Base-by-base conservation (phyloP, 2,113 vertebrate genomes). In the Copsychus sechellarum region DNA sequence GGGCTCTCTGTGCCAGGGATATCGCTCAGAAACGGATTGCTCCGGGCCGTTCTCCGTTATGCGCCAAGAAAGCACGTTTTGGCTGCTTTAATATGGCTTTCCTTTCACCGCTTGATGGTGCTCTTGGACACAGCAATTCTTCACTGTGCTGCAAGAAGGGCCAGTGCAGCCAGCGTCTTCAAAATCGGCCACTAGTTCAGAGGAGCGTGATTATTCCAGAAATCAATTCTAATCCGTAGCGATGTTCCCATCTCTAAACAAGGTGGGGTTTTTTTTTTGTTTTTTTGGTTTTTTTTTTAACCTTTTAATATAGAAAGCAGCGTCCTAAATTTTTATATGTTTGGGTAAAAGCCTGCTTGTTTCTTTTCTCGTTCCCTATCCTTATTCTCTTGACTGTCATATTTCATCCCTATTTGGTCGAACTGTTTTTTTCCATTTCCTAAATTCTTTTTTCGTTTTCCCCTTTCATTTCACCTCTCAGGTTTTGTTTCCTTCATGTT, bases 51-150 rank as follows among this genome's bases (percentile, higher is more conserved):
- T 93, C 62, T 64, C 70, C 4, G 1, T 62, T 9, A 12, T 13
- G 66, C 15, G 1, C 50, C 66, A 26, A 19, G 33, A 40, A 34
- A 12, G 26, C 28, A 29, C 21, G 11, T 14, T 60, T 51, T 22
- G 48, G 26, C 14, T 29, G 82, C 64, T 47, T 15, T n/a, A 5
- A 34, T 28, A 1, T 4, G 13, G 5, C 28, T 76, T 43, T 62
- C 34, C 24, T 22, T 36, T 40, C 40, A 11, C 96, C 97, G 78
- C 97, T 96, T 90, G 97, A 90, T 97, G 95, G 96, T 94, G 95
- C 95, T 97, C 86, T 95, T 96, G 79, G 91, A 97, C 95, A n/a
- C 17, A 24, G 57, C 82, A 97, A 96, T 53, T 78, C 64, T 21
- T 78, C 34, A 29, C 11, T 2, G 33, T 0, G 40, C 64, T 34